A percentile compares a stretch with the other conserved stretches of the same genome.
These are phyloP conservation scores for Cryptotermes secundus DNA, from an alignment of 1,140 invertebrate genomes.

Conservation along the genomic window DNA sequence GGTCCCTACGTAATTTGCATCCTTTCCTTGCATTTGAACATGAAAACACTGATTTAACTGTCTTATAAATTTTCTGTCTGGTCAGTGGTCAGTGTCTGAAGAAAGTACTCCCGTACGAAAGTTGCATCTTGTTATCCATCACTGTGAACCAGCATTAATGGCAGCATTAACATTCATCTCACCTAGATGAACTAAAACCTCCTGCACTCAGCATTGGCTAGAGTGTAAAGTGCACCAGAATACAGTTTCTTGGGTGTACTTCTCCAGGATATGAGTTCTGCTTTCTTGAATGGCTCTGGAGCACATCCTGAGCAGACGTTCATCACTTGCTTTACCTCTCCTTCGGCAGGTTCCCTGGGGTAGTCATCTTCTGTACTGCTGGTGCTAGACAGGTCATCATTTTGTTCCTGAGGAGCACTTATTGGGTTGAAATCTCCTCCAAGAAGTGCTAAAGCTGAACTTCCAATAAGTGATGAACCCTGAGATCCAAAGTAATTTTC, in stretches of 20 bases:
- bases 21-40: too few species aligned
- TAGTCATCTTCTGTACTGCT: constrained; percentile 22
- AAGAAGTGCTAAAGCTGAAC: background rate
- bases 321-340: constrained; percentile 75
- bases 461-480: background rate
- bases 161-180: background rate
- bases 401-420: background rate
- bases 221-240: constrained; percentile 67
- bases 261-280: constrained; percentile 72
- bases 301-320: constrained; percentile 70
- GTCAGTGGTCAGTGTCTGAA: too few species aligned
- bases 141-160: constrained; percentile 14
- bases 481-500: background rate
- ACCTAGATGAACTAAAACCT: constrained; percentile 57
- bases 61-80: too few species aligned
- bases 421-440: constrained; percentile 23
- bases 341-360: constrained; percentile 68
- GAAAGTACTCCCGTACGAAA: background rate
- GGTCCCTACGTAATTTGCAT: too few species aligned
- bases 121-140: background rate
- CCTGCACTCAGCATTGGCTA: constrained; percentile 65
- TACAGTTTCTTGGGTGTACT: constrained; percentile 69
- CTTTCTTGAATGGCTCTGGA: constrained; percentile 73
- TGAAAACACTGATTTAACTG: too few species aligned
- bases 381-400: background rate